These are phyloP conservation scores for Napeogenes sylphis DNA, from an alignment of 2,888 invertebrate species.

Conservation along the genomic window DNA sequence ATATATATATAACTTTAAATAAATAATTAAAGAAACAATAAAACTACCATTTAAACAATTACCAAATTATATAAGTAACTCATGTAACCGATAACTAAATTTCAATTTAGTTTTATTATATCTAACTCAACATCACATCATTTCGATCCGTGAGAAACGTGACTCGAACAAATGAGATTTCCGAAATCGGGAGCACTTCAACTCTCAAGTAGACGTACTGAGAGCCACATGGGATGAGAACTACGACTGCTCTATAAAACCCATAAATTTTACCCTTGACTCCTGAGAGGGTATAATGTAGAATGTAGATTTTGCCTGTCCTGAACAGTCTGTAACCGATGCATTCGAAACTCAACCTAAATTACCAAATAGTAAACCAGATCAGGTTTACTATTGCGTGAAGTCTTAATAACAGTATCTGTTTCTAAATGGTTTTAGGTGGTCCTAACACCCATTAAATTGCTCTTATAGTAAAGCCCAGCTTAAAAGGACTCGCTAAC, in stretches of 20 bases:
- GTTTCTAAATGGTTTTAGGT: slow-evolving; percentile 11
- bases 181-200: slow-evolving; percentile 36
- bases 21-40: too few relatives aligned
- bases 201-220: slow-evolving; percentile 24
- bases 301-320: slow-evolving; percentile 24
- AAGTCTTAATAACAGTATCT: slow-evolving; percentile 15
- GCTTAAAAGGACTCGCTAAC: slow-evolving; percentile 23
- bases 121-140: slow-evolving; percentile 14
- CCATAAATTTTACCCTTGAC: slow-evolving; percentile 32
- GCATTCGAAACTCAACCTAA: slow-evolving; percentile 16
- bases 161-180: slow-evolving; percentile 28
- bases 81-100: slow-evolving; percentile 20
- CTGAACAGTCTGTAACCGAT: slow-evolving; percentile 2
- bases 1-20: too few relatives aligned
- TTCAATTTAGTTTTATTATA: slow-evolving; percentile 21
- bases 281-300: slow-evolving; percentile 29
- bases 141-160: slow-evolving; percentile 25
- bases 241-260: slow-evolving; percentile 37
- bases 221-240: slow-evolving; percentile 38
- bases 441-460: slow-evolving; percentile 21
- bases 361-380: slow-evolving; percentile 5
- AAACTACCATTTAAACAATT: too few relatives aligned
- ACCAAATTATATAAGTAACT: too few relatives aligned
- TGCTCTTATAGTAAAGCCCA: slow-evolving; percentile 23
- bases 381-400: slow-evolving; percentile 16